Evolutionary conservation across 2,888 invertebrate species (phyloP), one percentile per base, ranked within the genome.

Genomic region (Hydrotaea cyrtoneurina): DNA sequence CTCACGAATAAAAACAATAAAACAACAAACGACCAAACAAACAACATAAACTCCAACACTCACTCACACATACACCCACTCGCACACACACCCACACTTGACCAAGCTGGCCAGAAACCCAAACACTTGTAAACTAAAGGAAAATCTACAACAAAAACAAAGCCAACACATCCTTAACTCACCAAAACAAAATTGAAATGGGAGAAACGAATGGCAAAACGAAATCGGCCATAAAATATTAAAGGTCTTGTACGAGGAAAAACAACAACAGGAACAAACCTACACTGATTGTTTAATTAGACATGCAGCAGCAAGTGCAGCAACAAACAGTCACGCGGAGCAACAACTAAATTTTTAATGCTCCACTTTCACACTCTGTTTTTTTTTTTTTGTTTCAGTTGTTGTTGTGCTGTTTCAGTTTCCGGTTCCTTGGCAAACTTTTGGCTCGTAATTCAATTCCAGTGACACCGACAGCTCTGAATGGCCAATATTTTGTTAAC

Each of bases 371-470:
- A 64, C 55, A 57, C 26, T 57, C 3, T 31, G 15, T 21, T 73
- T 55, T 36, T 17, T 73, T 31, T 31, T 31, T 31, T 31, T 31
- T 31, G 31, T 7, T 31, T 2, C 31, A n/a, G 43, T 19, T 23
- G 13, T 11, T 53, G 4, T 62, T 10, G 59, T 15, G 17, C 7
- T 5, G 62, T 81, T 39, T 72, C 53, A 8, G 17, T 4, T 23
- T 13, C 11, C 13, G 17, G 17, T 46, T 62, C 31, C 26, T 72
- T 31, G 39, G 1, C 1, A 73, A 79, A 81, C 72, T 78, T 31
- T 85, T 66, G 57, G 19, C 59, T 72, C 57, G 81, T 85, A 85
- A 85, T 81, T 85, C 81, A 85, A 85, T 85, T 85, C 81, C 72
- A 81, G 81, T 85, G 82, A 82, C 85, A 85, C 85, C 79, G 77